Base-by-base conservation (phyloP, 2,888 invertebrate species). In the Eutolmus rufibarbis region DNA sequence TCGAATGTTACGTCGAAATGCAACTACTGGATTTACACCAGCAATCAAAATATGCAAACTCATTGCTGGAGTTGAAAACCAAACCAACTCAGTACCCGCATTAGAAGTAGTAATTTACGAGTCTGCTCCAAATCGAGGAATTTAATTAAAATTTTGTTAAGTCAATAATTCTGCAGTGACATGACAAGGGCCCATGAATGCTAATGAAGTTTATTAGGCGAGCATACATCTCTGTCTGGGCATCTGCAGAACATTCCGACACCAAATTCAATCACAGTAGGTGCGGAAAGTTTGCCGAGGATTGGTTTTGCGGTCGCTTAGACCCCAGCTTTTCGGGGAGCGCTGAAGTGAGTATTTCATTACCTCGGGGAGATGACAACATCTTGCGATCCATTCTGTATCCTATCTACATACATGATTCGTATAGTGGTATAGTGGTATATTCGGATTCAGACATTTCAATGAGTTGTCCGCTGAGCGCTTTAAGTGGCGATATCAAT, bases 71-170 rank as follows among this genome's bases (percentile, higher is more conserved):
- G 9, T n/a, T 19, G 37, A n/a, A 85, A 85, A 43, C 46, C 66
- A 74, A 74, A 34, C 34, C 12, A 40, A 40, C 43, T 85, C 37
- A 40, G 56, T 34, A 19, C 74, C 43, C 14, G 51, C 31, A 85
- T 85, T 85, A 43, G 74, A 43, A 85, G n/a, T 46, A 85, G 28
- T 31, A 85, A 85, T 85, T 85, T 85, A 85, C 43, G 46, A 46
- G 37, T 46, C 12, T 37, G 37, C 14, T 74, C 40, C 23, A 74
- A 74, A 51, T 74, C 12, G 46, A 85, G 85, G 46, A 85, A 85
- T 85, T 85, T 85, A 85, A 85, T 85, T 85, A 85, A 74, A 85
- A 85, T 74, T 85, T 85, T 85, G 85, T 85, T 85, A 43, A 85
- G 46, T 85, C 85, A 85, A 85, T 85, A 85, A 85, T 85, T 85